Base-by-base conservation (phyloP, 2,888 invertebrate species). In the Dolomedes plantarius region DNA sequence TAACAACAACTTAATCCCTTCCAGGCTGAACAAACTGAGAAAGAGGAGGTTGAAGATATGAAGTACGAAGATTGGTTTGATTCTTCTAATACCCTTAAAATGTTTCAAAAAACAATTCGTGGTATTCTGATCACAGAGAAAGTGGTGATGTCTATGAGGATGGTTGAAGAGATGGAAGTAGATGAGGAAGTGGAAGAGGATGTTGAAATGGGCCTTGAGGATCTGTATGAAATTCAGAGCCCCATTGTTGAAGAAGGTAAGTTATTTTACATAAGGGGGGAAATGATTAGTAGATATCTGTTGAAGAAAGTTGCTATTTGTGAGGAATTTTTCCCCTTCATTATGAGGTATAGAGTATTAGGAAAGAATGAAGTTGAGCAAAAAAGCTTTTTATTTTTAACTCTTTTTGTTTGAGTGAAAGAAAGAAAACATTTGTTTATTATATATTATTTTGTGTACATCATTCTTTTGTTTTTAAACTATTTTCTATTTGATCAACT, bases 41-140 rank as follows among this genome's bases (percentile, higher is more conserved):
- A 32, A 7, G 87, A 89, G 13, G 89, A 89, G 56, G 91, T 91
- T 0, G 89, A 90, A 56, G 92, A 92, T 88, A 88, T 90, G 67
- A 89, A 90, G 36, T 91, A 91, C 76, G 87, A 89, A 36, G 90
- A 90, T 29, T 92, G 92, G 92, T 92, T 91, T 89, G 89, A 90
- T 7, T 90, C 90, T 11, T 89, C 90, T 68, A 89, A 90, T 85
- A 91, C 88, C 56, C 67, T 89, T 16, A 56, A 86, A 23, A 89
- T 89, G 73, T 50, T 89, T n/a, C 56, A 72, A 11, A 74, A 78
- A 31, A 19, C 62, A 32, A 72, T 89, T 1, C 46, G 78, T 9
- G 50, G 32, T 11, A 67, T 89, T 11, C 69, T 83, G 5, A 72
- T 78, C 32, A 75, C 74, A n/a, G 87, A 87, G 36, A 77, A 79